Conservation (phyloP, 2,113 vertebrate species). For the Dunckerocampus dactyliophorus region DNA sequence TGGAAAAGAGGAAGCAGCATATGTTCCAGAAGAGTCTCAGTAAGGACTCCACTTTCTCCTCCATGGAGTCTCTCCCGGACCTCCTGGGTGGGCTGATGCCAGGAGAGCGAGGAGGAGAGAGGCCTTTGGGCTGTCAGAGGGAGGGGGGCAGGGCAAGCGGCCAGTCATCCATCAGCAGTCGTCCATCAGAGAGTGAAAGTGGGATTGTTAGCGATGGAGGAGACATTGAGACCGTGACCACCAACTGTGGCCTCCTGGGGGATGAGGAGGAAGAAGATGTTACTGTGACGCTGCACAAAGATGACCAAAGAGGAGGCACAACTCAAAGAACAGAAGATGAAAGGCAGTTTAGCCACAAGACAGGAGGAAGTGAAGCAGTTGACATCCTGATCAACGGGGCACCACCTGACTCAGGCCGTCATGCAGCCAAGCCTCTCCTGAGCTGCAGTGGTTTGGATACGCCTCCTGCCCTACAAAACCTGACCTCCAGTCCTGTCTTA, state of each 20-base stretch:
- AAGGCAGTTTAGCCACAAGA: conserved; percentile 35
- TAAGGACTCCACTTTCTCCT: conserved; percentile 90
- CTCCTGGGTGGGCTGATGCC: conserved; percentile 71
- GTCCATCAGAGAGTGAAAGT: conserved; percentile 87
- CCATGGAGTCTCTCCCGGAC: conserved; percentile 87
- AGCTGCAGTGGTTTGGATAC: conserved; percentile 16
- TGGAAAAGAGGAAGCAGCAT: conserved; percentile 61
- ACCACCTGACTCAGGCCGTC: conserved; percentile 63
- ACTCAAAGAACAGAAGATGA: conserved; percentile 48
- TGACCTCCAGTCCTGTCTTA: conserved; percentile 37
- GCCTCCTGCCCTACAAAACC: background rate
- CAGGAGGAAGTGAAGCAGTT: conserved; percentile 75
- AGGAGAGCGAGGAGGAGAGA: conserved; percentile 42
- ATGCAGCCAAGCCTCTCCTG: conserved; percentile 44
- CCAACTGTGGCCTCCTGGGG: conserved; percentile 71
- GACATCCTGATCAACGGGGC: conserved; percentile 76
- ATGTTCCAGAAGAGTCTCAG: conserved; percentile 81
- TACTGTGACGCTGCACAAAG: background rate
- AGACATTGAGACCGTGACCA: conserved; percentile 73
- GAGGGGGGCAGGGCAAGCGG: conserved; percentile 57
- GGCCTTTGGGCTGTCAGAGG: conserved; percentile 66
- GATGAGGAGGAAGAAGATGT: conserved; percentile 19
- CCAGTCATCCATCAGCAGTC: conserved; percentile 64
- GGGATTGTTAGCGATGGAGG: conserved; percentile 86
- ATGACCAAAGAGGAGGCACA: conserved; percentile 18